Base-by-base conservation (phyloP, 2,888 invertebrate species). In the Apodemia hepburni region DNA sequence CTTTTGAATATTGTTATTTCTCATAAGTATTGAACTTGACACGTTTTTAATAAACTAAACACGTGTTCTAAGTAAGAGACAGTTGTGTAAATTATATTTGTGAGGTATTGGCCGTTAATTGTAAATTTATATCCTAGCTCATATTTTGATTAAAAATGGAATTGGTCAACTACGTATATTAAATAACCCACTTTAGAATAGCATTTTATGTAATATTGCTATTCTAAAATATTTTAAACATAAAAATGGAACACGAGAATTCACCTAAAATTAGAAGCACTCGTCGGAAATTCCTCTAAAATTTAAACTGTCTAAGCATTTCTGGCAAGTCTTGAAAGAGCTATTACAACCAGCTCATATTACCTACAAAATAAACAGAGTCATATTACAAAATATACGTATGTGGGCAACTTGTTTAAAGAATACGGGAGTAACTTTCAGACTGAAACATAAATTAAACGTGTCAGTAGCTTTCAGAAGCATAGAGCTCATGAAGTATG, bases 301-400 rank as follows among this genome's bases (percentile, higher is more conserved):
- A 54, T 54, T 54, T 54, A 54, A 54, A 54, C 54, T 27, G 54
- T 54, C 54, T 54, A 54, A 54, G 54, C 54, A 54, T 54, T 54
- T 27, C 54, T 54, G 54, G 54, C 54, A 54, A 54, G 54, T 54
- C 54, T 54, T 54, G 54, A 54, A 54, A 54, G 22, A 54, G 54
- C 54, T 54, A 54, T 54, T 54, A 54, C 27, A 27, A 15, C 27
- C 27, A 15, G 54, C 54, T 54, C 54, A 54, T 54, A 54, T 54
- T 54, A 54, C 54, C 54, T 12, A 27, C 54, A 54, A 54, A 54
- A 54, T 54, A 54, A 54, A 54, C 54, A 54, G 27, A 27, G 22
- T 22, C 27, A 54, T 54, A 54, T 54, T 54, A 54, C 54, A 54
- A 29, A 54, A 29, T 54, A 29, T 27, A 22, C 22, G 49, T 17